Conservation (phyloP, 2,888 invertebrate genomes). For the Xanthia icteritia region DNA sequence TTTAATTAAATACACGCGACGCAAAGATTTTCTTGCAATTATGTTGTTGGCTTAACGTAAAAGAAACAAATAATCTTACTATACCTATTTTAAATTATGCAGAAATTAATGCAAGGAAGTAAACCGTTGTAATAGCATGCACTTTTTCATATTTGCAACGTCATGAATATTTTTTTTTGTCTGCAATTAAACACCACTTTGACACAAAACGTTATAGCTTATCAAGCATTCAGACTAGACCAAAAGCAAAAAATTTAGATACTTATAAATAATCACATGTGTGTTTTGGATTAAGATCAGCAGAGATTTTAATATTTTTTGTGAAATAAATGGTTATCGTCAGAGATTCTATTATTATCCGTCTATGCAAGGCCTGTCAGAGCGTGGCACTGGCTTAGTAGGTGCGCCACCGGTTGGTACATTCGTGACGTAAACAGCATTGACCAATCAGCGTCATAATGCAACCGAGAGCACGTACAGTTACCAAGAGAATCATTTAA, state of each 20-base stretch:
- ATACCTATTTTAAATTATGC: constrained; percentile 21
- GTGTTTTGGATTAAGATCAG: not conserved
- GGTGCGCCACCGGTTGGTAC: constrained; percentile 33
- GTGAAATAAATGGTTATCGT: constrained; percentile 20
- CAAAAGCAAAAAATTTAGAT: not conserved
- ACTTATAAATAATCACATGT: not conserved
- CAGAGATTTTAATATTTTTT: constrained; percentile 21
- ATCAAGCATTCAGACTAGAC: not conserved
- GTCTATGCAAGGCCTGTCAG: constrained; percentile 27
- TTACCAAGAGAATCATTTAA: constrained; percentile 37
- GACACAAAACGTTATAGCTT: not conserved
- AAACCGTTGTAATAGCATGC: constrained; percentile 10
- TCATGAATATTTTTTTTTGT: not conserved
- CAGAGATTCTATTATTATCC: constrained; percentile 51
- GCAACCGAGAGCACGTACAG: constrained; percentile 48
- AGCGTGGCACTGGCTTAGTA: constrained; percentile 27
- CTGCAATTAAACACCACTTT: constrained; percentile 6
- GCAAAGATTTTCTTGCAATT: constrained; percentile 39
- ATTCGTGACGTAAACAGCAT: constrained; percentile 54
- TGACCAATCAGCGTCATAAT: constrained; percentile 52
- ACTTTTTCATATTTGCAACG: constrained; percentile 1
- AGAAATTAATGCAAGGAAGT: constrained; percentile 22
- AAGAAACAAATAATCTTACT: constrained; percentile 25
- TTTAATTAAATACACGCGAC: constrained; percentile 50
- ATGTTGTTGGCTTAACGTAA: constrained; percentile 23